phyloP scores from a whole-genome alignment of 2,797 vertebrate species.

The Oreonectes daqikongensis region DNA sequence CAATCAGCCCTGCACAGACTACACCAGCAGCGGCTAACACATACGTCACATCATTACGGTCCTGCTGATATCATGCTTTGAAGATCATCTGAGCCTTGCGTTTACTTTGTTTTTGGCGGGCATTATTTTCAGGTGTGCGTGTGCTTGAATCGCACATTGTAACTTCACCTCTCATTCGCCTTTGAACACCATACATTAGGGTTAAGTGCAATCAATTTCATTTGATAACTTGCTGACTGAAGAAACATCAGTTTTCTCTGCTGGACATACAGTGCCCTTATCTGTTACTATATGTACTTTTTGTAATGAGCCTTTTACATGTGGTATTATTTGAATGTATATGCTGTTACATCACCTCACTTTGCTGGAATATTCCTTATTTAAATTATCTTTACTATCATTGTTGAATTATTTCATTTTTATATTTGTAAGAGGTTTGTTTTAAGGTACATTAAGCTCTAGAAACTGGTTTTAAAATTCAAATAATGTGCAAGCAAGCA shows the following conservation, averaged over 20 bases:
- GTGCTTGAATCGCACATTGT: constrained; percentile 13
- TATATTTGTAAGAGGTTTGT: not conserved
- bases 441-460: not conserved
- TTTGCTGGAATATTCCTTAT: not conserved
- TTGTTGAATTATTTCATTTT: not conserved
- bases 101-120: not conserved
- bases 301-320: constrained; percentile 19
- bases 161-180: constrained; percentile 38
- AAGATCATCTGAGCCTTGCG: not conserved
- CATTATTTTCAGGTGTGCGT: constrained; percentile 30
- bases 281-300: constrained; percentile 1
- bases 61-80: not conserved
- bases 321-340: not conserved
- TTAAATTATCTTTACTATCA: constrained; percentile 6
- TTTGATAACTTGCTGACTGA: not conserved
- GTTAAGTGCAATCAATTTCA: constrained; percentile 40
- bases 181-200: constrained; percentile 24
- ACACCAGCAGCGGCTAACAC: constrained; percentile 63
- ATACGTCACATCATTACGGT: not conserved
- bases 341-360: constrained; percentile 16
- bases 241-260: constrained; percentile 11
- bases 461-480: not conserved
- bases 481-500: not conserved
- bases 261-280: constrained; percentile 21
- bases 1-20: constrained; percentile 81